Base-by-base conservation (phyloP, 2,797 vertebrate genomes). In the Alfaro cultratus region DNA sequence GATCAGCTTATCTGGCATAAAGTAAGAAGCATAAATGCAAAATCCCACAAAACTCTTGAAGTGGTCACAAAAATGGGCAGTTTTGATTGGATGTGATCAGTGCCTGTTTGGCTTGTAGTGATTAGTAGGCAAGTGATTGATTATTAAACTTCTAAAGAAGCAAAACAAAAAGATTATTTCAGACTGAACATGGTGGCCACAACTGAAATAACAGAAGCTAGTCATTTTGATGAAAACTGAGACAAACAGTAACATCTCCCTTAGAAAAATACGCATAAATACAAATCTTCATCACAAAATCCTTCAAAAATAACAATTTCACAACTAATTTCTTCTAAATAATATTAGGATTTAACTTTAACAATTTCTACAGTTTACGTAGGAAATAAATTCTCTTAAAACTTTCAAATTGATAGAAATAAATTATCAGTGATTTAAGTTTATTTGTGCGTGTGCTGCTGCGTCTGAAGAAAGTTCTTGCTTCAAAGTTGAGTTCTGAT, bases 1-100 rank as follows among this genome's bases (percentile, higher is more conserved):
- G 53, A 88, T 91, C 92, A 94, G 94, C 93, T 94, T 94, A 94
- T 94, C 86, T 89, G 80, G 90, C 89, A 90, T 81, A 26, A 84
- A 87, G 45, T 34, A 76, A 36, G 31, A 78, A 82, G 74, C 76
- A 85, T 4, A 34, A 43, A 81, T 73, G 41, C 76, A 83, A 88
- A 78, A 87, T 77, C 85, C 84, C 91, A 81, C 81, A 31, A 73
- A 73, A 82, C 7, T 53, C 26, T 23, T 80, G 43, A 70, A 73
- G 39, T 84, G 80, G 87, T 89, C 75, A 90, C 49, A 83, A 83
- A 70, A 84, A 82, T 15, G 75, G 71, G 29, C 46, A 15, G 45
- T 83, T 83, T 67, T 67, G 34, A 64, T 64, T 67, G 62, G 36
- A 23, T 26, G 46, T 67, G 39, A 70, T 70, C 39, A 43, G 23